Percentiles rank a stretch among this genome's conserved stretches.
These are phyloP conservation scores for Channa argus DNA, from an alignment of 2,113 vertebrate genomes.

Conservation along the genomic window DNA sequence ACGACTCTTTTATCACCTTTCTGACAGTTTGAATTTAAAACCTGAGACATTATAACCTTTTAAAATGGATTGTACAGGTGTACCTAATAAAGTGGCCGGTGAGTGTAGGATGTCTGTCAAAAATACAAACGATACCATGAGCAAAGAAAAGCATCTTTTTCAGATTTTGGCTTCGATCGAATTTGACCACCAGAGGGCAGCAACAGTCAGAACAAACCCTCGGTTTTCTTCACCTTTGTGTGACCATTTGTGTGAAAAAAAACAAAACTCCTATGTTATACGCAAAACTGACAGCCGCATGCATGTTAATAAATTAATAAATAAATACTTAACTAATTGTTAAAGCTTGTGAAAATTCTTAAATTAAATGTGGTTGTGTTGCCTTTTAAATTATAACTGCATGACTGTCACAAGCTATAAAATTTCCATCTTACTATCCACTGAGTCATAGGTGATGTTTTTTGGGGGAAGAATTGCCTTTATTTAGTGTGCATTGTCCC, in stretches of 20 bases:
- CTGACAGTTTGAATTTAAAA: too few relatives aligned
- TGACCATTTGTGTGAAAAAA: constrained; percentile 2
- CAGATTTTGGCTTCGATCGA: background rate
- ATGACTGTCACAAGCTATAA: background rate
- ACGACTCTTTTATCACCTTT: too few relatives aligned
- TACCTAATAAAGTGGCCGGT: too few relatives aligned
- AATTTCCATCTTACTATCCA: background rate
- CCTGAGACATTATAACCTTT: too few relatives aligned
- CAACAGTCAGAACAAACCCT: constrained; percentile 54
- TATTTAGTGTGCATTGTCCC: constrained; percentile 18
- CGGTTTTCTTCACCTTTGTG: background rate
- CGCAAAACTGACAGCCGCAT: background rate
- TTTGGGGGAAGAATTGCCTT: background rate
- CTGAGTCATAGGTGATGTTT: background rate
- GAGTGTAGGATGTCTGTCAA: background rate
- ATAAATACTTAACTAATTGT: background rate
- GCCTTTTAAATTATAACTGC: background rate
- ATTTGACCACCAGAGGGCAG: constrained; percentile 74
- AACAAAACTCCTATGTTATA: background rate
- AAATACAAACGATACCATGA: background rate
- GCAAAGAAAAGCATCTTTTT: background rate
- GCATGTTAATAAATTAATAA: background rate
- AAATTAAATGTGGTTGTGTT: background rate
- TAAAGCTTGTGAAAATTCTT: background rate
- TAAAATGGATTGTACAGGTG: too few relatives aligned